Conservation (phyloP, 2,888 invertebrate species). For the Cyrtodaria siliqua region DNA sequence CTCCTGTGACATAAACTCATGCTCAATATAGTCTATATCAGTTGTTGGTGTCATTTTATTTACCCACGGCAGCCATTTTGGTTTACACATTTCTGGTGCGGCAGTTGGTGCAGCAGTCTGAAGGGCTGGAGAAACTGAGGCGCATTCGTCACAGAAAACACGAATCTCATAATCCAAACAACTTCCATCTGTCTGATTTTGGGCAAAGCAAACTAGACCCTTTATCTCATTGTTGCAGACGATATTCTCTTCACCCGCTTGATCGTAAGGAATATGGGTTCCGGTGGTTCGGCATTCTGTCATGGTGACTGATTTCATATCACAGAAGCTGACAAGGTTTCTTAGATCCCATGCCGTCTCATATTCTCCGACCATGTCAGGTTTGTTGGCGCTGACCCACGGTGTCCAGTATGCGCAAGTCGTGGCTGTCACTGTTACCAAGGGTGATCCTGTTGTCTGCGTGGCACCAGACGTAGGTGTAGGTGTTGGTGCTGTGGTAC, state of each 20-base stretch:
- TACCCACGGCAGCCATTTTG: conserved; percentile 72
- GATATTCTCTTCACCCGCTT: too few relatives aligned
- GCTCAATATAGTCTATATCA: conserved; percentile 64
- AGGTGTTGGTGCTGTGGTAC: conserved; percentile 34
- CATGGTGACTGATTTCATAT: conserved; percentile 40
- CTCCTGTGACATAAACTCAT: conserved; percentile 66
- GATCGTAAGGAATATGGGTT: too few relatives aligned
- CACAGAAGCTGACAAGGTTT: conserved; percentile 68
- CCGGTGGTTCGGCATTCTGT: too few relatives aligned
- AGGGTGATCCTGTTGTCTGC: conserved; percentile 1
- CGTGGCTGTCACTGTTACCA: conserved; percentile 28
- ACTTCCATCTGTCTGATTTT: too few relatives aligned
- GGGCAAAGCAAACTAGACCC: too few relatives aligned
- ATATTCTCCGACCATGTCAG: conserved; percentile 66
- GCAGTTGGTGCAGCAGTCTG: too few relatives aligned
- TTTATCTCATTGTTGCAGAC: too few relatives aligned
- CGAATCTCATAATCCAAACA: too few relatives aligned
- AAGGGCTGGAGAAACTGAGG: too few relatives aligned
- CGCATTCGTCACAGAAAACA: too few relatives aligned
- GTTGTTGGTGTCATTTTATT: conserved; percentile 66
- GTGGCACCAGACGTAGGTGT: conserved; percentile 18
- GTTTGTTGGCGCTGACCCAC: conserved; percentile 76
- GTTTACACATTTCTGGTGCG: conserved; percentile 35
- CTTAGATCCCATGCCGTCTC: conserved; percentile 69
- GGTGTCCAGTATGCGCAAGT: conserved; percentile 78